Conservation (phyloP, 1,140 invertebrate genomes). For the Drosophila nannoptera region DNA sequence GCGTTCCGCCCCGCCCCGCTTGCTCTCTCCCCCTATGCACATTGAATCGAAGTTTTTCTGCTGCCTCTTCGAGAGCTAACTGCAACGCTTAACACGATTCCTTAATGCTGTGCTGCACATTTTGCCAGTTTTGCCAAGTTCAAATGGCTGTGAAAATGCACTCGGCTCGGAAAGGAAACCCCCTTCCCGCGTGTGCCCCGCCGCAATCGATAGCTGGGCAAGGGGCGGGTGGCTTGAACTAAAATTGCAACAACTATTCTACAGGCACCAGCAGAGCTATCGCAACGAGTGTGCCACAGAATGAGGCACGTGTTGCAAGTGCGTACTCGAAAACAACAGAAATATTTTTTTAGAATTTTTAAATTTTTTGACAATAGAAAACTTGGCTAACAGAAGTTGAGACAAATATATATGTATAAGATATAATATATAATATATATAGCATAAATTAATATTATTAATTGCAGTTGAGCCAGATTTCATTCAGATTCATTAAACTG, state of each 20-base stretch:
- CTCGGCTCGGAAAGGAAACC: conserved; percentile 19
- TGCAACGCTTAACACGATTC: conserved; percentile 71
- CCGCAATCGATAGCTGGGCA: neutral
- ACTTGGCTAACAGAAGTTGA: neutral
- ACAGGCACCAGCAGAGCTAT: conserved; percentile 34
- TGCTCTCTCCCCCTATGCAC: conserved; percentile 16
- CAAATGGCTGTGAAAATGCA: conserved; percentile 75
- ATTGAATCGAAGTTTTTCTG: conserved; percentile 50
- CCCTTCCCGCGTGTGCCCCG: too few relatives aligned
- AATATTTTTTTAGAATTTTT: neutral
- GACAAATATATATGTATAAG: neutral
- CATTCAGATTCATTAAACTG: too few relatives aligned
- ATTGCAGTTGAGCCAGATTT: too few relatives aligned
- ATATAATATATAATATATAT: too few relatives aligned
- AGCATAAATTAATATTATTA: too few relatives aligned
- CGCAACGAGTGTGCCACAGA: conserved; percentile 13
- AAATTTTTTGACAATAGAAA: neutral
- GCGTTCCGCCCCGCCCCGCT: neutral
- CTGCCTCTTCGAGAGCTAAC: conserved; percentile 47
- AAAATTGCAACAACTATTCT: conserved; percentile 26
- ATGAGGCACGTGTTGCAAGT: conserved; percentile 34
- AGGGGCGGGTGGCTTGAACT: neutral
- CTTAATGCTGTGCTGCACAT: conserved; percentile 70
- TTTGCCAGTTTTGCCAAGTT: conserved; percentile 70
- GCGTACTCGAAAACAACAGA: conserved; percentile 11